Evolutionary conservation across 2,888 invertebrate species (phyloP), one percentile per base, ranked within the genome.

Genomic region (Andrena camellia): DNA sequence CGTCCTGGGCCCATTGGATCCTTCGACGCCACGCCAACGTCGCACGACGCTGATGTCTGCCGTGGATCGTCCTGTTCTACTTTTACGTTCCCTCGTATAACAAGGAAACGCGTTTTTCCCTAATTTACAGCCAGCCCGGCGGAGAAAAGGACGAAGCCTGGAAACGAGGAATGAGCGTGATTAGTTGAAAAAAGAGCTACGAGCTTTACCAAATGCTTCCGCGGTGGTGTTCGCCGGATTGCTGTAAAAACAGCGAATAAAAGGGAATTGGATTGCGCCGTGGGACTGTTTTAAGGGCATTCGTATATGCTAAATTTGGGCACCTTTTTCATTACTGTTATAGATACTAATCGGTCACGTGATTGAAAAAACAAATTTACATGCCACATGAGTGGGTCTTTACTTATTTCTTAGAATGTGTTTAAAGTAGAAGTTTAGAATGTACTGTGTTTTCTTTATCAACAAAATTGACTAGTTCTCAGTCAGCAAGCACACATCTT

Each of bases 111-210:
- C 76, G 74, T 70, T 75, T 33, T 42, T 69, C 81, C 70, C 85
- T 88, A 88, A 90, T 90, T 90, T 90, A 90, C 83, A 57, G 79
- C 23, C 57, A 33, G 59, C 50, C 35, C 48, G 17, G 10, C 20
- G 52, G 57, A 63, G 23, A 73, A 64, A 62, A 73, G 68, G 66
- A 54, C 70, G 63, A 42, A 59, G 20, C 52, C 83, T 86, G 86
- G 42, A 42, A 89, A 90, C 86, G 88, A 81, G 63, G 81, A 78
- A 78, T 84, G 76, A 78, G 72, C 77, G 78, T 84, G 79, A 89
- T 89, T 64, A 69, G 67, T 13, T 13, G 35, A 63, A 26, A 77
- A 64, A 50, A 48, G 54, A 74, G 59, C 17, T 60, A 23, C 5
- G 13, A 29, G 57, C 42, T 31, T 35, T 17, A 13, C 35, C n/a